Conservation (phyloP, 2,113 vertebrate species). For the Platycercus adscitus region DNA sequence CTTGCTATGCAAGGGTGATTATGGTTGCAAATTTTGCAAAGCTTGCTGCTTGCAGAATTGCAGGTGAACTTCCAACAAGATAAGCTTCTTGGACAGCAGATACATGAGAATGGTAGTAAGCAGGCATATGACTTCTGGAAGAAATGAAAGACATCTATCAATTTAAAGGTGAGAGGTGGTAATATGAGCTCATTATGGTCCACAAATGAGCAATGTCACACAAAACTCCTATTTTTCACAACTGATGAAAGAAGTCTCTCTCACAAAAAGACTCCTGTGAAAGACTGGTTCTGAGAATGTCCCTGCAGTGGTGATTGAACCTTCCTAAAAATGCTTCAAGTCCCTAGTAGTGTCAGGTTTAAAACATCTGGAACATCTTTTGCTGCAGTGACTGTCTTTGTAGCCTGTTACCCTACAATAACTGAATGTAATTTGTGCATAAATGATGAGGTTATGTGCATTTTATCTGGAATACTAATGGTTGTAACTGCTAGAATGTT, state of each 20-base stretch:
- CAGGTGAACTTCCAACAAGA: not conserved
- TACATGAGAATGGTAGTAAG: not conserved
- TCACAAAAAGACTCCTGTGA: not conserved
- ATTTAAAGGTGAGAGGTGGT: not conserved
- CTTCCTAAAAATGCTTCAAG: not conserved
- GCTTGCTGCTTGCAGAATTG: not conserved
- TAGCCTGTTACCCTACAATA: not conserved
- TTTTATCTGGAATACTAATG: not conserved
- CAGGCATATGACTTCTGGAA: not conserved
- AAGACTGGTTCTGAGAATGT: not conserved
- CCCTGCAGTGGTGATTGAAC: not conserved
- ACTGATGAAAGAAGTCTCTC: not conserved
- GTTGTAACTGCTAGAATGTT: not conserved
- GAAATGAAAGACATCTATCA: not conserved
- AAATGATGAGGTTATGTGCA: not conserved
- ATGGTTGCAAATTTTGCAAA: not conserved
- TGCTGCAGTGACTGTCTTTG: not conserved
- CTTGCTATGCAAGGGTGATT: not conserved
- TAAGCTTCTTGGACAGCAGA: not conserved
- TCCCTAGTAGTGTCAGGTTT: not conserved
- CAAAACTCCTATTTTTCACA: not conserved
- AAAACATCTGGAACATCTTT: not conserved
- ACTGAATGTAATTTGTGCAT: not conserved
- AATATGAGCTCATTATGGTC: not conserved
- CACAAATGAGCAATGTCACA: not conserved